Base-by-base conservation (phyloP, 2,888 invertebrate species). In the Ischnura elegans region DNA sequence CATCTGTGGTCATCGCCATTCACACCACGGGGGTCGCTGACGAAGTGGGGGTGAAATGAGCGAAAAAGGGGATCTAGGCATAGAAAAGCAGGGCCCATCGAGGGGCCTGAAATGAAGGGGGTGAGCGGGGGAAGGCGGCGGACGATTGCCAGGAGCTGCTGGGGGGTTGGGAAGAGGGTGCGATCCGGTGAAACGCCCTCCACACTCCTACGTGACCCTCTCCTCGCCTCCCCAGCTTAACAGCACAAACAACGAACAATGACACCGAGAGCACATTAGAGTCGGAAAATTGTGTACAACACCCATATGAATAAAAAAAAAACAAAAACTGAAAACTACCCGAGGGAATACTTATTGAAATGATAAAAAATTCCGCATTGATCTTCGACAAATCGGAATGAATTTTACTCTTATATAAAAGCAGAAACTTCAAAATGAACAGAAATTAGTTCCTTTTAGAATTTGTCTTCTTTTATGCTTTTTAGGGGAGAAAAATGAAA, bases 131-230 rank as follows among this genome's bases (percentile, higher is more conserved):
- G 76, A 36, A 10, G 55, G 87, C n/a, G 55, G 55, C 5, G 10
- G 6, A 86, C 46, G 45, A 86, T n/a, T 45, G 46, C 86, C n/a
- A 86, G 45, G n/a, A 46, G 86, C n/a, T 42, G 86, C 45, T 61
- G 66, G 87, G 43, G 87, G 87, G 94, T 95, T 95, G 95, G 95
- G 95, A 95, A 93, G 95, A 94, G 95, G 95, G 95, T 95, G 95
- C 95, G 96, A 96, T 96, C 95, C 95, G 95, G 95, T 95, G 96
- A 95, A 95, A 95, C 95, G 93, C 95, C 94, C 94, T 93, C 94
- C 95, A 94, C 94, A 95, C 95, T 21, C 55, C 55, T 55, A 16
- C 2, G 42, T 51, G 6, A 42, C 87, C 51, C 43, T 76, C 76
- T 36, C 36, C 87, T 10, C 25, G 42, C 42, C 87, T 6, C 55